Conservation (phyloP, 2,113 vertebrate species). For the Hylia prasina region DNA sequence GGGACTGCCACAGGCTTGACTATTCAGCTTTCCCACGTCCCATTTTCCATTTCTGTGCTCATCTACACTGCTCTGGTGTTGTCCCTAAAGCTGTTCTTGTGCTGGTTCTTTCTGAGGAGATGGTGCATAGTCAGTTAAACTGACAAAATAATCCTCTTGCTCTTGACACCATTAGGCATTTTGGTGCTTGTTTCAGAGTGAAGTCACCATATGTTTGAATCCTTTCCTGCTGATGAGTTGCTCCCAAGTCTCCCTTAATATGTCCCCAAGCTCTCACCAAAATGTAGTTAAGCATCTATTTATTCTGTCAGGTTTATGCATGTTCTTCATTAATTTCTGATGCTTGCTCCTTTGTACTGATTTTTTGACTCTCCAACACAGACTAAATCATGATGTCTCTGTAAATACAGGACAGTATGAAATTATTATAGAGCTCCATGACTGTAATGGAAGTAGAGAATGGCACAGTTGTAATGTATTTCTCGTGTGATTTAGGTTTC, state of each 20-base stretch:
- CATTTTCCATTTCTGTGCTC: not conserved
- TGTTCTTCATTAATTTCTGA: conserved; percentile 17
- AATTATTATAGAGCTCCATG: not conserved
- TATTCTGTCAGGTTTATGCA: not conserved
- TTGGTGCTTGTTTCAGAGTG: not conserved
- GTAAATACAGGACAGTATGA: not conserved
- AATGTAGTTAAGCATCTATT: conserved; percentile 23
- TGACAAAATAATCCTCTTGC: not conserved
- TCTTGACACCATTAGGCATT: not conserved
- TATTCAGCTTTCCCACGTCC: not conserved
- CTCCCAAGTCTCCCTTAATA: not conserved
- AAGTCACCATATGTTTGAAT: not conserved
- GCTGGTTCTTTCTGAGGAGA: not conserved
- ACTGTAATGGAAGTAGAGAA: not conserved
- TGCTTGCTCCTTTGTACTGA: not conserved
- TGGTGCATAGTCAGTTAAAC: not conserved
- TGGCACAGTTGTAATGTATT: not conserved
- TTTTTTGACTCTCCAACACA: not conserved
- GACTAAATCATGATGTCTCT: not conserved
- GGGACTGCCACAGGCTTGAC: not conserved
- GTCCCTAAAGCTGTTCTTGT: not conserved
- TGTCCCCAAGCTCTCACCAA: not conserved
- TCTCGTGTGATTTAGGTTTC: not conserved
- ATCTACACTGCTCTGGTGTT: not conserved
- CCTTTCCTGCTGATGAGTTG: not conserved